A percentile compares a stretch with the other conserved stretches of the same genome.
Conservation (phyloP, 2,113 vertebrate genomes). For the Conger conger region DNA sequence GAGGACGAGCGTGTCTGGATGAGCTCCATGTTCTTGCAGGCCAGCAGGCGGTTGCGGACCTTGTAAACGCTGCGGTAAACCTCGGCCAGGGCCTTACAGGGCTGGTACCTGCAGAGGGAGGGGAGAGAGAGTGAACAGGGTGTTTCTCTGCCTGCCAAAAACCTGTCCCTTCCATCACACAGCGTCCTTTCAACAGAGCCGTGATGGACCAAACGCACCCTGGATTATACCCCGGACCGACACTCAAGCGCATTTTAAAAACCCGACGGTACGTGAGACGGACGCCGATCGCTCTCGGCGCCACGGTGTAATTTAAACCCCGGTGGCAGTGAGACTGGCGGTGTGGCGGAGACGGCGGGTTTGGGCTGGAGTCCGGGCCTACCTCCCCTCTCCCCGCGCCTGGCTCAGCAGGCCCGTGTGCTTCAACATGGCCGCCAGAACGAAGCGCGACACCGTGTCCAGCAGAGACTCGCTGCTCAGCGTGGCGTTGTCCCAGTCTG, state of each 20-base stretch:
- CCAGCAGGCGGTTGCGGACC: constrained; percentile 90
- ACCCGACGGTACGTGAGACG: no score
- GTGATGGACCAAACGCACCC: no score
- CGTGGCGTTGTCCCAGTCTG: constrained; percentile 96
- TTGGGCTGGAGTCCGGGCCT: constrained; percentile 31
- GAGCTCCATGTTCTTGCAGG: constrained; percentile 96
- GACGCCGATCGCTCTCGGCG: background rate
- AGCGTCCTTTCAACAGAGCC: no score
- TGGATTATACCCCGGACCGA: background rate
- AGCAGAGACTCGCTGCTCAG: constrained; percentile 88
- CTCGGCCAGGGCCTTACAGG: constrained; percentile 87
- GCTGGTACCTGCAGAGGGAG: constrained; percentile 81
- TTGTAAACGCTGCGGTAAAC: constrained; percentile 94
- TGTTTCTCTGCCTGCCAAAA: background rate
- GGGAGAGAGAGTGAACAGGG: background rate
- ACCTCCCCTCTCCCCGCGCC: constrained; percentile 90
- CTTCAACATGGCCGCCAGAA: constrained; percentile 90
- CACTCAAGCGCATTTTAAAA: background rate
- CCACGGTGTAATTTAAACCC: background rate
- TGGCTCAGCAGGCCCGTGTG: constrained; percentile 86
- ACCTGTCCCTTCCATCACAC: no score
- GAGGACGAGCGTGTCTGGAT: constrained; percentile 88
- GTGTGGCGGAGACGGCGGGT: background rate
- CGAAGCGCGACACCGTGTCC: constrained; percentile 93
- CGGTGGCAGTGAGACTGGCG: background rate